phyloP scores from a whole-genome alignment of 2,797 vertebrate genomes.

The Phoeniculus purpureus region DNA sequence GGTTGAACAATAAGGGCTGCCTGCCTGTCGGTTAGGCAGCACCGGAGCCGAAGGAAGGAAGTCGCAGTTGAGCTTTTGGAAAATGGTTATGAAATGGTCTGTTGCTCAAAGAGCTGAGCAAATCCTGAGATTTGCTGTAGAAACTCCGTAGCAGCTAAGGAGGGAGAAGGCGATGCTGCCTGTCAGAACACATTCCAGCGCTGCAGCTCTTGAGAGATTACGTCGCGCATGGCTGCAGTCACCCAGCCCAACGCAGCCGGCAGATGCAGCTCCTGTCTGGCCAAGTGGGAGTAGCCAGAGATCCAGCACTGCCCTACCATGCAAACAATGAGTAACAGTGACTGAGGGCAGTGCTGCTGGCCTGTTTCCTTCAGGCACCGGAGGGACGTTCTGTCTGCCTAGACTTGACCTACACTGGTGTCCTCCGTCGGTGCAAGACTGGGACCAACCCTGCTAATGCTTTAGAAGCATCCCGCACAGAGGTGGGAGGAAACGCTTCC shows the following conservation, averaged over 20 bases:
- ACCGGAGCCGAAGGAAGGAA: not conserved
- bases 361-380: not conserved
- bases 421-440: not conserved
- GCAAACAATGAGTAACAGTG: constrained; percentile 9
- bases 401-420: not conserved
- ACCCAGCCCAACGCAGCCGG: not conserved
- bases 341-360: not conserved
- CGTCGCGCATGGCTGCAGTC: constrained; percentile 5
- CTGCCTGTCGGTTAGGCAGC: not conserved
- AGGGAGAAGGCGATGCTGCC: not conserved
- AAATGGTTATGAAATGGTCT: constrained; percentile 1
- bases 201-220: not conserved
- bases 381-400: not conserved
- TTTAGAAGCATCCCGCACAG: constrained; percentile 3
- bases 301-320: not conserved
- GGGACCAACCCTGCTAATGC: not conserved
- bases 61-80: constrained; percentile 25
- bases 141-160: not conserved
- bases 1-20: constrained; percentile 4
- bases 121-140: not conserved
- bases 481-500: constrained; percentile 15
- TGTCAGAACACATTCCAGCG: accelerated
- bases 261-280: constrained; percentile 20
- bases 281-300: constrained; percentile 28
- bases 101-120: not conserved